A percentile compares a stretch with the other conserved stretches of the same genome.
Conservation (phyloP, 2,113 vertebrate genomes). For the Motacilla tschutschensis region DNA sequence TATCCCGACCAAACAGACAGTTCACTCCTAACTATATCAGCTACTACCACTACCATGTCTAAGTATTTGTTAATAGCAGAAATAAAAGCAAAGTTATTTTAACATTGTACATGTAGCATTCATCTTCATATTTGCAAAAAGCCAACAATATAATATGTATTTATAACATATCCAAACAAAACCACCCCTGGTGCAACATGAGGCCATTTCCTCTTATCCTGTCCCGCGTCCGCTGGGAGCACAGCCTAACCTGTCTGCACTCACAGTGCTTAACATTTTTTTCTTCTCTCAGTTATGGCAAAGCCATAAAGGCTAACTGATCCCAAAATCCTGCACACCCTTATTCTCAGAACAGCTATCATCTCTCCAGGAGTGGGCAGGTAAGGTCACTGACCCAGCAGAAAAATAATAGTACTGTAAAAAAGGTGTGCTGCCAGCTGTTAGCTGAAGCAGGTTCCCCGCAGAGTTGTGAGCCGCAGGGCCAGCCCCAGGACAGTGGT, state of each 20-base stretch:
- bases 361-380: not conserved
- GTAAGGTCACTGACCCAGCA: not conserved
- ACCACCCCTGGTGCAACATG: not conserved
- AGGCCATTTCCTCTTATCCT: not conserved
- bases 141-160: not conserved
- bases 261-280: not conserved
- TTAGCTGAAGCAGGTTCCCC: not conserved
- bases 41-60: not conserved
- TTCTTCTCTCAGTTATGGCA: not conserved
- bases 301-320: not conserved
- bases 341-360: not conserved
- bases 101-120: not conserved
- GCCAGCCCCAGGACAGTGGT: not conserved
- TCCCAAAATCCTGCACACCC: not conserved
- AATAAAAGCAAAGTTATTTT: not conserved
- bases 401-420: not conserved
- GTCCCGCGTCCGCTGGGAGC: no score
- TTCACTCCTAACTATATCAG: not conserved
- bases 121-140: not conserved
- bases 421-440: not conserved
- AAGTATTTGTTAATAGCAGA: not conserved
- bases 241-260: not conserved
- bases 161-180: not conserved
- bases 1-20: not conserved
- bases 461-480: not conserved